Evolutionary conservation across 2,113 vertebrate species (phyloP), one percentile per base, ranked within the genome.

Genomic region (Gracilinanus agilis): DNA sequence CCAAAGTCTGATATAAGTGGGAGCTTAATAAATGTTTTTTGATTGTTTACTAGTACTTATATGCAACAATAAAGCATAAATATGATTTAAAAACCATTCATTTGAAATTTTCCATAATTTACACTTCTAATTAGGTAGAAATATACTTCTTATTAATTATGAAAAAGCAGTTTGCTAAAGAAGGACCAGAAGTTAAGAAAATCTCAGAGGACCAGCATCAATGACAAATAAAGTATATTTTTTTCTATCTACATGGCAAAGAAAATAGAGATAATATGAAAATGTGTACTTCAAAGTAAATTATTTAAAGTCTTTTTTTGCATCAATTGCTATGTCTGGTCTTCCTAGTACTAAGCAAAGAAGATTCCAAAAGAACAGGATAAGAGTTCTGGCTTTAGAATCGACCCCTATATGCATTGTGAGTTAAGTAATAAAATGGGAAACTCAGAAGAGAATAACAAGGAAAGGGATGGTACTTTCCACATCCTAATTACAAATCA

Each of bases 401-500:
- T 34, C 53, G 91, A 83, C 44, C 9, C 93, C 94, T 92, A 90
- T 67, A 92, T 6, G 27, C 40, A 90, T 88, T 75, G 27, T 91
- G 61, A 61, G 29, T 12, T 29, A 34, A 10, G 3, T 61, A 61
- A 61, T 34, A 61, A 61, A 61, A 61, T 61, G 27, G 27, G 27
- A 61, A 61, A 61, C 9, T 25, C 25, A 61, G 27, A 58, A 58
- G 56, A 27, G 25, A 24, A 24, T 25, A 61, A 61, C 58, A 61
- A 61, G 29, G 58, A 19, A 44, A 75, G 34, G 94, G 92, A 13
- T 83, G 75, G n/a, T 61, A n/a, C 92, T 95, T 95, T 97, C 27
- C 53, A 93, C 90, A 97, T 96, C 89, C 49, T 95, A 94, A 95
- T 91, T 95, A 96, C 24, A 83, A 92, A 90, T 44, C 92, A 11